These are phyloP conservation scores for Diarsia dahlii DNA, from an alignment of 2,888 invertebrate genomes.

Conservation along the genomic window DNA sequence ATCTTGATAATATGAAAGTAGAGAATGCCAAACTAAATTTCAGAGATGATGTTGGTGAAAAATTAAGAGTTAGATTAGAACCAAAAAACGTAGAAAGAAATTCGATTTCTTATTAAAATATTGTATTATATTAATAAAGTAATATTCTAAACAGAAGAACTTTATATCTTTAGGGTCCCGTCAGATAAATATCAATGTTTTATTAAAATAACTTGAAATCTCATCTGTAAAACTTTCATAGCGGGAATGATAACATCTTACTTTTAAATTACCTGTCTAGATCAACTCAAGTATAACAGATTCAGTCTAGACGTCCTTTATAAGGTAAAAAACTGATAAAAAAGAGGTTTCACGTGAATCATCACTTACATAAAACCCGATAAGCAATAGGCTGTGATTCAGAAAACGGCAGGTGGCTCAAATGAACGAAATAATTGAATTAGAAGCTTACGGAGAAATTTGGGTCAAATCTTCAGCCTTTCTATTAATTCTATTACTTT, in stretches of 20 bases:
- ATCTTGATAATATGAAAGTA: constrained; percentile 34
- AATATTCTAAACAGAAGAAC: constrained; percentile 21
- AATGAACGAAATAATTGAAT: constrained; percentile 79
- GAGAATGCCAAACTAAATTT: constrained; percentile 31
- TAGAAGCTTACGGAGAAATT: constrained; percentile 77
- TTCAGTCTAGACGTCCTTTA: constrained; percentile 17
- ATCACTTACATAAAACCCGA: constrained; percentile 23
- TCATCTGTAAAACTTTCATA: constrained; percentile 28
- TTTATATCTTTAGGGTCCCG: constrained; percentile 2
- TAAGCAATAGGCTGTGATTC: constrained; percentile 40
- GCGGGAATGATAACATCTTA: constrained; percentile 31
- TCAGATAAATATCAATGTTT: not conserved
- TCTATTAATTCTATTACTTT: constrained; percentile 77
- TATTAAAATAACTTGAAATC: constrained; percentile 21
- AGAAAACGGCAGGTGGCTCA: constrained; percentile 62
- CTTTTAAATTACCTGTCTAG: constrained; percentile 41
- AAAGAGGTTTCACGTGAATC: constrained; percentile 35
- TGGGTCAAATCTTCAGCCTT: constrained; percentile 68
- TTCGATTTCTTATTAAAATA: constrained; percentile 9
- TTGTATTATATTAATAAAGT: too few species aligned
- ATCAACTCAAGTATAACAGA: constrained; percentile 16
- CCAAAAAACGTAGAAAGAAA: constrained; percentile 28
- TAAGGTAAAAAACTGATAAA: constrained; percentile 11
- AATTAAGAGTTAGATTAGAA: not conserved
- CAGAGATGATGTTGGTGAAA: constrained; percentile 1